Conservation (phyloP, 1,140 invertebrate species). For the Cydia amplana region DNA sequence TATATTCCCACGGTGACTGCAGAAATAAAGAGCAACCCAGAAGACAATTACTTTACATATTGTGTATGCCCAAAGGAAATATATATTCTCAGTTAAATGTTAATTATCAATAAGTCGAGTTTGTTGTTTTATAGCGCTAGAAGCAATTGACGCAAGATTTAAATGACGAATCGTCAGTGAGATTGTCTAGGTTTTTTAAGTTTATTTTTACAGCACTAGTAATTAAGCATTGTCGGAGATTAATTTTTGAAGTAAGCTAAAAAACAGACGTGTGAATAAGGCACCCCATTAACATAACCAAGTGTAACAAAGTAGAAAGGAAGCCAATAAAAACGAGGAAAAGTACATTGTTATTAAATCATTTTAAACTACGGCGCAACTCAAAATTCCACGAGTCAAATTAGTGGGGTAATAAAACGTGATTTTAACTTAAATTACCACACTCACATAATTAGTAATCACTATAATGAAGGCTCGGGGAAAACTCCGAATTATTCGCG, state of each 20-base stretch:
- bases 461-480: conserved; percentile 17
- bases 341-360: conserved; percentile 31
- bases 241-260: too few relatives aligned
- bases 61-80: too few relatives aligned
- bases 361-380: conserved; percentile 11
- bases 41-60: too few relatives aligned
- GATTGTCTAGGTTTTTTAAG: too few relatives aligned
- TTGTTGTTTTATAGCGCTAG: too few relatives aligned
- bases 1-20: background rate
- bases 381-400: conserved; percentile 28
- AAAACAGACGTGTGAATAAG: background rate
- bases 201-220: too few relatives aligned
- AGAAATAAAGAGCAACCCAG: background rate
- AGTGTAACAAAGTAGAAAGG: conserved; percentile 24
- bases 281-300: background rate
- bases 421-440: conserved; percentile 15
- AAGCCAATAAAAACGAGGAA: conserved; percentile 18
- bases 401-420: conserved; percentile 27
- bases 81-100: too few relatives aligned
- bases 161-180: too few relatives aligned
- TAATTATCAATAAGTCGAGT: too few relatives aligned
- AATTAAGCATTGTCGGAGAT: too few relatives aligned
- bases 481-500: conserved; percentile 12
- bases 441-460: conserved; percentile 23
- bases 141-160: too few relatives aligned